phyloP scores from a whole-genome alignment of 2,113 vertebrate species.

The Rhabdornis inornatus region DNA sequence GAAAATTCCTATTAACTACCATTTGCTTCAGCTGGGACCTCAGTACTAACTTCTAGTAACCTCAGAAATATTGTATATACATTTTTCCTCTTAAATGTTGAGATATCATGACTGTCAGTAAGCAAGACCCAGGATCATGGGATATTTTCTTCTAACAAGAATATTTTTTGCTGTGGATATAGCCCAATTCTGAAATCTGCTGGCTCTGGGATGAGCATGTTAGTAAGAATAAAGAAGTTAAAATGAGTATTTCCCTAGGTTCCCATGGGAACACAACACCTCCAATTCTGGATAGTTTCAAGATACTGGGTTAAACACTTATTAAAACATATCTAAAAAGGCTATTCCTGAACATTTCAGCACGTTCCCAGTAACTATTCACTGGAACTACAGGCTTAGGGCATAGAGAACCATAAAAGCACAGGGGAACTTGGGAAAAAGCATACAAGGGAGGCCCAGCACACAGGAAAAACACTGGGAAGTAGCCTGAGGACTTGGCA shows the following conservation, averaged over 20 bases:
- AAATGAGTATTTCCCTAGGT: background rate
- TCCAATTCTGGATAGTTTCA: background rate
- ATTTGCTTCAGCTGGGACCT: background rate
- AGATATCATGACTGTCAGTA: background rate
- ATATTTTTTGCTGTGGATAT: background rate
- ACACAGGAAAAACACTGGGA: background rate
- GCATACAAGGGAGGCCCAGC: background rate
- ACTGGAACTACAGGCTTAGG: background rate
- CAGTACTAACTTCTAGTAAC: background rate
- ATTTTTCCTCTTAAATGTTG: background rate
- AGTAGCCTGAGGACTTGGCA: background rate
- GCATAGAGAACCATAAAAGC: background rate
- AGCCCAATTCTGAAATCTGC: background rate
- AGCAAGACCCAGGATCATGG: background rate
- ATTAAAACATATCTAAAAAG: background rate
- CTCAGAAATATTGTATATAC: background rate
- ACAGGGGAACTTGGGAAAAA: background rate
- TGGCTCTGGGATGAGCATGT: background rate
- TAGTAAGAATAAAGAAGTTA: background rate
- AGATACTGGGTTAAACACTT: background rate
- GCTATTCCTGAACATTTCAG: background rate
- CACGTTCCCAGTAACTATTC: background rate
- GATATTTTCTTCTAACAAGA: background rate
- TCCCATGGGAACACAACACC: constrained; percentile 7
- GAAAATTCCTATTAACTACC: background rate